A percentile compares a stretch with the other conserved stretches of the same genome.
phyloP scores from a whole-genome alignment of 1,140 invertebrate species.

The Diabrotica virgifera region DNA sequence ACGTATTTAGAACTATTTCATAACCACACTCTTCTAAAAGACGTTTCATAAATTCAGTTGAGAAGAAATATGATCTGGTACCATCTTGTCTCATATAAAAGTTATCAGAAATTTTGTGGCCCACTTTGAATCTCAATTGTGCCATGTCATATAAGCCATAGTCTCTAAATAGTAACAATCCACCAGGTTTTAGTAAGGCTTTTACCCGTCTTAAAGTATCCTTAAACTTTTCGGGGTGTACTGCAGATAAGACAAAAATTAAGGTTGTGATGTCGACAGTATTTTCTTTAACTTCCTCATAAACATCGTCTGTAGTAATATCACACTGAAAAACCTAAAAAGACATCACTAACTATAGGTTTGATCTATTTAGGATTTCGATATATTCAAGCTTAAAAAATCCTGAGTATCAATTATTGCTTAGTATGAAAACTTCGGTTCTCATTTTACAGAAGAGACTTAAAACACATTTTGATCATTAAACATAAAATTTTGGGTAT shows the following conservation, averaged over 20 bases:
- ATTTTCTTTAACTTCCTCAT: slow-evolving; percentile 52
- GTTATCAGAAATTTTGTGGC: slow-evolving; percentile 90
- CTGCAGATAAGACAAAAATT: slow-evolving; percentile 95
- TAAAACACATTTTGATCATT: no score
- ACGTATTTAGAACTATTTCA: slow-evolving; percentile 62
- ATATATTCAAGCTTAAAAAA: no score
- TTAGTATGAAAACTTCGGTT: no score
- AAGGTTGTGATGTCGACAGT: slow-evolving; percentile 83
- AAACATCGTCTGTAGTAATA: slow-evolving; percentile 62
- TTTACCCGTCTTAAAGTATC: slow-evolving; percentile 68
- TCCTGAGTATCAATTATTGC: no score
- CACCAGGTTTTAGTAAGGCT: slow-evolving; percentile 72
- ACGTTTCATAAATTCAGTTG: slow-evolving; percentile 61
- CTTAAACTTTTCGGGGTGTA: slow-evolving; percentile 80
- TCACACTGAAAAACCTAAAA: slow-evolving; percentile 71
- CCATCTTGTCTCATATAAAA: slow-evolving; percentile 97
- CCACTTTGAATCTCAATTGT: slow-evolving; percentile 88
- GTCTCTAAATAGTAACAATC: slow-evolving; percentile 87
- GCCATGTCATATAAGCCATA: slow-evolving; percentile 99
- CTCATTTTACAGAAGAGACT: no score
- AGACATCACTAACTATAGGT: background rate
- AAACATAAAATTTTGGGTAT: no score
- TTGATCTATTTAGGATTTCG: no score
- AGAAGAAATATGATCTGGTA: slow-evolving; percentile 86
- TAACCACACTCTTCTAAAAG: slow-evolving; percentile 70